A percentile compares a stretch with the other conserved stretches of the same genome.
These are phyloP conservation scores for Leptinotarsa juncta DNA, from an alignment of 2,888 invertebrate genomes.

Conservation along the genomic window DNA sequence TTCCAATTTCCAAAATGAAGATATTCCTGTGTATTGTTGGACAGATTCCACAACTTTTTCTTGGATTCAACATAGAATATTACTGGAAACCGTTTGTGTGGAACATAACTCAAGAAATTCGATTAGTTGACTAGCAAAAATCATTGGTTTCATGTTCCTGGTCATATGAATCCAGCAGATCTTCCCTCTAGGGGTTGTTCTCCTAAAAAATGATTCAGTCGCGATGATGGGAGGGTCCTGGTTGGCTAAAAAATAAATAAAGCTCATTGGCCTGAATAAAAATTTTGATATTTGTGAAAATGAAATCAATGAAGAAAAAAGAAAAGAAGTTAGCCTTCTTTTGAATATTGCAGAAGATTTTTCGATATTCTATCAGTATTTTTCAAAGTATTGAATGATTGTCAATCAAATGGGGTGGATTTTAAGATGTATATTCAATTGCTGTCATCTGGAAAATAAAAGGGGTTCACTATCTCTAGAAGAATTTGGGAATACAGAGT, in stretches of 20 bases:
- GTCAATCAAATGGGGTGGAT: background rate
- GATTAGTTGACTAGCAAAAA: background rate
- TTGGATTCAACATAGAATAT: constrained; percentile 10
- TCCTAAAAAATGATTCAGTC: background rate
- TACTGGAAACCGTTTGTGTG: background rate
- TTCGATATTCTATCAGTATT: background rate
- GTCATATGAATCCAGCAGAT: background rate
- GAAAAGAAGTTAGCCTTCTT: background rate
- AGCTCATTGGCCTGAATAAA: background rate
- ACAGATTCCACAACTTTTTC: constrained; percentile 22
- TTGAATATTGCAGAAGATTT: background rate
- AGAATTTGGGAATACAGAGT: background rate
- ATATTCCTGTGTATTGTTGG: constrained; percentile 20
- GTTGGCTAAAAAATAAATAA: background rate
- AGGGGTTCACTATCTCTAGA: too few species aligned
- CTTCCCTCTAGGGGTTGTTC: too few species aligned
- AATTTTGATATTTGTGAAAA: background rate
- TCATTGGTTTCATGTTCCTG: background rate
- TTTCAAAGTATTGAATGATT: constrained; percentile 4
- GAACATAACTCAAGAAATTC: constrained; percentile 16
- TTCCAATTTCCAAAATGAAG: background rate
- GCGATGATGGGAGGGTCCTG: background rate
- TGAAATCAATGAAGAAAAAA: background rate
- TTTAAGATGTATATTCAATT: background rate
- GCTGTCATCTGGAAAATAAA: background rate